Conservation (phyloP, 2,888 invertebrate species). For the Cyclophora albipunctata region DNA sequence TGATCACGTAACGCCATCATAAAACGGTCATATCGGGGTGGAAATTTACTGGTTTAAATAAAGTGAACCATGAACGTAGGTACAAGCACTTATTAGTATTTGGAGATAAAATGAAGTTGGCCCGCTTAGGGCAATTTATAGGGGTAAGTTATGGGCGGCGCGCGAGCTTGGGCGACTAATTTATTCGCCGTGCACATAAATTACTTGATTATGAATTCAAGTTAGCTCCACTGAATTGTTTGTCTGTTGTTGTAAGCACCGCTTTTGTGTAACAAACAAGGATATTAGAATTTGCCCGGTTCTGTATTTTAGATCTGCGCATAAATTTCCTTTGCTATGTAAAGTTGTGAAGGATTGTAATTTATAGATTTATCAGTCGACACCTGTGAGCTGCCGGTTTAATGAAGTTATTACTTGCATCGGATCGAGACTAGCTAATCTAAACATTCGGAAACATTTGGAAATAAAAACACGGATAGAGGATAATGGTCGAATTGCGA, state of each 20-base stretch:
- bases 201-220: conserved; percentile 76
- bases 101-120: conserved; percentile 74
- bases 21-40: conserved; percentile 57
- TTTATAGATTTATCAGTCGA: conserved; percentile 17
- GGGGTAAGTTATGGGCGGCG: conserved; percentile 74
- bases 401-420: background rate
- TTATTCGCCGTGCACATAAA: conserved; percentile 76
- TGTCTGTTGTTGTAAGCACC: conserved; percentile 68
- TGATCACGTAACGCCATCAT: conserved; percentile 59
- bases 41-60: conserved; percentile 48
- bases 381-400: background rate
- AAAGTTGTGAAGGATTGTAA: conserved; percentile 15
- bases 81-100: conserved; percentile 71
- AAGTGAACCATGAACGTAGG: conserved; percentile 50
- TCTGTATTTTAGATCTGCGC: conserved; percentile 39
- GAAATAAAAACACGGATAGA: background rate
- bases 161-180: conserved; percentile 71
- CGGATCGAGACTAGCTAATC: background rate
- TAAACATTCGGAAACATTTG: no score
- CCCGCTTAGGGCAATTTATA: conserved; percentile 74
- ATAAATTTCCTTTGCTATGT: conserved; percentile 30
- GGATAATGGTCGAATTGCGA: conserved; percentile 6
- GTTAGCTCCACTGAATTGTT: conserved; percentile 71
- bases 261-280: conserved; percentile 67
- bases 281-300: conserved; percentile 58